These are phyloP conservation scores for Antitype chi DNA, from an alignment of 2,888 invertebrate species.

Conservation along the genomic window DNA sequence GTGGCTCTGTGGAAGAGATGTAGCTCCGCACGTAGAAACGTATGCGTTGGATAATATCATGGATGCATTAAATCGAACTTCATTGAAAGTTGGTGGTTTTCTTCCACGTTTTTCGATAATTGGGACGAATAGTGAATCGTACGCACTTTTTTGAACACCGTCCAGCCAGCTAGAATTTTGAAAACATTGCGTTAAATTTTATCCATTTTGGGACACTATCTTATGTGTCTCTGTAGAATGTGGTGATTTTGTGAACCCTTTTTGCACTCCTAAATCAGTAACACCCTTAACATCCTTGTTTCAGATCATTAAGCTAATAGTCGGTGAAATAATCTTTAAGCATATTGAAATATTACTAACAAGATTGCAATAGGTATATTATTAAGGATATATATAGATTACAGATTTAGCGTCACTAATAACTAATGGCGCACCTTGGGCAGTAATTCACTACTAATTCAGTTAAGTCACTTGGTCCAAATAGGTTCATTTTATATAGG, in stretches of 20 bases:
- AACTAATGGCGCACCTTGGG: neutral
- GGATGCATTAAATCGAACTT: slow-evolving; percentile 76
- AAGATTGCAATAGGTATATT: neutral
- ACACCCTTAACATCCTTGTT: neutral
- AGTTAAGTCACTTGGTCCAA: too few relatives aligned
- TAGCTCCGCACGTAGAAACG: slow-evolving; percentile 71
- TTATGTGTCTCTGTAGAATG: neutral
- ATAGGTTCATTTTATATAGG: too few relatives aligned
- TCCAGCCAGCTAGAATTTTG: slow-evolving; percentile 30
- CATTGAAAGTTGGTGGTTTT: slow-evolving; percentile 70
- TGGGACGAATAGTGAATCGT: slow-evolving; percentile 65
- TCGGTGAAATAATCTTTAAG: neutral
- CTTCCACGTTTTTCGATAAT: slow-evolving; percentile 71
- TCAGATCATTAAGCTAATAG: neutral
- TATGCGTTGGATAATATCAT: slow-evolving; percentile 79
- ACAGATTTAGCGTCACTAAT: neutral
- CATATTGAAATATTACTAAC: neutral
- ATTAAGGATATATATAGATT: neutral
- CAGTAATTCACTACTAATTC: neutral
- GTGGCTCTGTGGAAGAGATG: slow-evolving; percentile 76
- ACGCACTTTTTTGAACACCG: slow-evolving; percentile 42
- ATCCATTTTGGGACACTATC: too few relatives aligned
- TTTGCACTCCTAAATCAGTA: neutral
- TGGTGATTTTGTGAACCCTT: neutral
- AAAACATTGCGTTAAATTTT: neutral